Conservation (phyloP, 2,797 vertebrate genomes). For the Sitta carolinensis region DNA sequence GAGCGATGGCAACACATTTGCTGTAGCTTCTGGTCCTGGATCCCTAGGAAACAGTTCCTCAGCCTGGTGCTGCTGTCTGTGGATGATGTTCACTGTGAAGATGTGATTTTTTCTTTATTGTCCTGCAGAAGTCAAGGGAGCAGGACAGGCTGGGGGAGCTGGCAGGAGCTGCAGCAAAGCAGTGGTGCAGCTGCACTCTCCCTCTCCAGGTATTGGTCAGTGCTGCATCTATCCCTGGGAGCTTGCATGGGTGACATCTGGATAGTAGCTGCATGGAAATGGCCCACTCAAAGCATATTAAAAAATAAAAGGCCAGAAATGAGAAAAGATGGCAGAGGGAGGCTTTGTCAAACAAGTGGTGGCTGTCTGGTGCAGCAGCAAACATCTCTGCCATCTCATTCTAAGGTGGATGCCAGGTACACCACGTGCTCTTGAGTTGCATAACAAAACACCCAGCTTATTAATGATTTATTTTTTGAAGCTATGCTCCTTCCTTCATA, state of each 20-base stretch:
- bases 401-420: neutral
- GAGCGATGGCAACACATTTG: neutral
- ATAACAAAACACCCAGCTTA: neutral
- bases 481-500: neutral
- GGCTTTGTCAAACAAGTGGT: neutral
- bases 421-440: neutral
- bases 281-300: neutral
- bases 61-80: neutral
- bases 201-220: neutral
- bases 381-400: neutral
- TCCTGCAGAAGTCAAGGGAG: neutral
- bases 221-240: neutral
- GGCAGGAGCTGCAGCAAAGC: neutral
- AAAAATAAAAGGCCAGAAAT: neutral
- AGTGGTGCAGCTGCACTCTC: neutral
- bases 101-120: neutral
- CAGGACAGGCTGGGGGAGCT: neutral
- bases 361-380: neutral
- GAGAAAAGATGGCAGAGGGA: neutral
- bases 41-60: neutral
- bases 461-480: slow-evolving; percentile 16
- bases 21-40: neutral
- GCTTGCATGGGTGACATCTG: neutral
- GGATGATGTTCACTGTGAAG: neutral
- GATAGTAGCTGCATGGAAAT: neutral